Evolutionary conservation across 2,797 vertebrate species (phyloP).

Genomic region (Sphenopsis melanotis): DNA sequence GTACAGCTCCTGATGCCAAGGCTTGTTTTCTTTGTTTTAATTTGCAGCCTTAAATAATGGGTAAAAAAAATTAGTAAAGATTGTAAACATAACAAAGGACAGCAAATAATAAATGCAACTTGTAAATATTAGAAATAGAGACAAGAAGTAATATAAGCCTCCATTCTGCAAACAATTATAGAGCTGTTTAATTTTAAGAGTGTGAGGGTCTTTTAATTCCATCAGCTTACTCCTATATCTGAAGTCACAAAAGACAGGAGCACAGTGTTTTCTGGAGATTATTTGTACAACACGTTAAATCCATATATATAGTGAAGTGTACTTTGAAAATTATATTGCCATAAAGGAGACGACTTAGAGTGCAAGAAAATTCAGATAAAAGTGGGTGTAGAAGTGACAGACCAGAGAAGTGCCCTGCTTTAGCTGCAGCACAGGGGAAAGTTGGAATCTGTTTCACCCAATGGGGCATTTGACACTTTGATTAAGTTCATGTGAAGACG

Average conservation of each 20-base stretch:
- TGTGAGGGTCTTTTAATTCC: background rate
- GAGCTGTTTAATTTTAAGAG: background rate
- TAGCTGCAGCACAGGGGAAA: background rate
- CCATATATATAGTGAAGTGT: background rate
- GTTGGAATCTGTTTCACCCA: background rate
- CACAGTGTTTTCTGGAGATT: background rate
- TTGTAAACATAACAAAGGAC: background rate
- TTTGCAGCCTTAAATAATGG: background rate
- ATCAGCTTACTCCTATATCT: background rate
- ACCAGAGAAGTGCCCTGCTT: background rate
- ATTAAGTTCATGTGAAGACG: background rate
- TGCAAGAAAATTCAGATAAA: background rate
- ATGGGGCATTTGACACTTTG: background rate
- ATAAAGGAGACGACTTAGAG: background rate
- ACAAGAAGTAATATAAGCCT: background rate
- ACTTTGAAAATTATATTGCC: background rate
- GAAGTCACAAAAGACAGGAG: background rate
- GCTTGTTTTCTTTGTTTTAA: background rate
- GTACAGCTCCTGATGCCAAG: background rate
- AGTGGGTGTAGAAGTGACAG: background rate
- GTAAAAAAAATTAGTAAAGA: background rate
- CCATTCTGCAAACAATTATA: background rate
- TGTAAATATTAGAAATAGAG: background rate
- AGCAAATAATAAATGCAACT: background rate
- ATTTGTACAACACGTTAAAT: background rate